Conservation (phyloP, 2,797 vertebrate species). For the Danio choprae region DNA sequence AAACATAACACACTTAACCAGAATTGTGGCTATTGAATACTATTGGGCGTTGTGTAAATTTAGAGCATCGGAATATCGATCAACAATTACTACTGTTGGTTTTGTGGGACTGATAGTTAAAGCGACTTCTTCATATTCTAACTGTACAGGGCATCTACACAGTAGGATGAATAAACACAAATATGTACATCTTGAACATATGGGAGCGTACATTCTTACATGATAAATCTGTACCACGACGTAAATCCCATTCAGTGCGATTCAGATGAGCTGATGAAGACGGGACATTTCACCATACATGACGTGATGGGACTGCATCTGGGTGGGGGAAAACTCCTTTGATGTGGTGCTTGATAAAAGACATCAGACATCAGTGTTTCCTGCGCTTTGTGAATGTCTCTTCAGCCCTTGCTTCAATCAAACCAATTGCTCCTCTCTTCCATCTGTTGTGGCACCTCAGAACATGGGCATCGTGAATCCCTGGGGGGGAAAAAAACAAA, state of each 20-base stretch:
- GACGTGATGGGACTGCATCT: constrained; percentile 23
- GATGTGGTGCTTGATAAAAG: constrained; percentile 30
- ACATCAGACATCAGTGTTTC: neutral
- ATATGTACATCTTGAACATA: constrained; percentile 71
- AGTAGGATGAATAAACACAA: constrained; percentile 65
- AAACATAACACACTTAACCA: neutral
- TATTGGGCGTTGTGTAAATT: neutral
- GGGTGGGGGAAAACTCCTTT: constrained; percentile 25
- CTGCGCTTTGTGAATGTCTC: constrained; percentile 7
- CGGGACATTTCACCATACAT: constrained; percentile 59
- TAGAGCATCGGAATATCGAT: constrained; percentile 68
- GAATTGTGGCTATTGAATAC: neutral
- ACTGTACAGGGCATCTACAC: constrained; percentile 71
- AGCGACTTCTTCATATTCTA: constrained; percentile 63
- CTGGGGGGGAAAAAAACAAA: constrained; percentile 74
- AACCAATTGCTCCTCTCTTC: neutral
- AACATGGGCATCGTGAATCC: constrained; percentile 99
- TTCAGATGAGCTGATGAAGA: constrained; percentile 60
- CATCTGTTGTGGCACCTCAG: constrained; percentile 79
- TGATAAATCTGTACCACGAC: constrained; percentile 75
- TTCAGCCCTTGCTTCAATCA: constrained; percentile 17
- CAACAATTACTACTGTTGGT: constrained; percentile 69
- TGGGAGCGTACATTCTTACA: constrained; percentile 65
- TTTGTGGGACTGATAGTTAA: constrained; percentile 63
- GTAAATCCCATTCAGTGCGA: constrained; percentile 83